Percentiles rank a stretch among this genome's conserved stretches.
Evolutionary conservation across 1,140 invertebrate genomes (phyloP).

Genomic region (Rhagoletis zephyria): DNA sequence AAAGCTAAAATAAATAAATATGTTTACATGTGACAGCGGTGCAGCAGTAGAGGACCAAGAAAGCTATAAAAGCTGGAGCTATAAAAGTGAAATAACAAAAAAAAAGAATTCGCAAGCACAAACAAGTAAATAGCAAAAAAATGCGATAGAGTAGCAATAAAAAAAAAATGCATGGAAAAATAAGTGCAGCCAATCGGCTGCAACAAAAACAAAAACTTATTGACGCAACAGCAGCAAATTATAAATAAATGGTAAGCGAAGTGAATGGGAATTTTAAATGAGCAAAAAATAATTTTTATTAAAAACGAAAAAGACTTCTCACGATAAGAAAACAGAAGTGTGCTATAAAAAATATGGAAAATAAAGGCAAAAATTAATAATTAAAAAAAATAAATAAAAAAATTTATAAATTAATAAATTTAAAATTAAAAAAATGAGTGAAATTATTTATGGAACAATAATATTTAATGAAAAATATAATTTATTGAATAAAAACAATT

Average conservation of each 20-base stretch:
- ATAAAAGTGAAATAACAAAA: not conserved
- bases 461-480: too few relatives aligned
- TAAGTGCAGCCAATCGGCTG: too few relatives aligned
- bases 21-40: not conserved
- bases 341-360: not conserved
- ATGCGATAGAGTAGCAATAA: not conserved
- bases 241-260: not conserved
- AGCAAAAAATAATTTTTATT: not conserved
- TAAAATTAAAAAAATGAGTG: too few relatives aligned
- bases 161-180: too few relatives aligned
- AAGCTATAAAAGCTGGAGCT: not conserved
- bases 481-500: not conserved
- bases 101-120: not conserved
- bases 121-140: not conserved
- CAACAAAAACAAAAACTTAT: too few relatives aligned
- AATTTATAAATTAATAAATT: too few relatives aligned
- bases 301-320: not conserved
- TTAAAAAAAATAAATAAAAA: too few relatives aligned
- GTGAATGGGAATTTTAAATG: not conserved
- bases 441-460: too few relatives aligned
- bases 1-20: not conserved
- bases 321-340: too few relatives aligned
- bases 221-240: not conserved
- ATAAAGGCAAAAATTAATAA: not conserved
- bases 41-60: not conserved